A percentile compares a stretch with the other conserved stretches of the same genome.
phyloP scores from a whole-genome alignment of 2,888 invertebrate genomes.

The Protodeltote pygarga region DNA sequence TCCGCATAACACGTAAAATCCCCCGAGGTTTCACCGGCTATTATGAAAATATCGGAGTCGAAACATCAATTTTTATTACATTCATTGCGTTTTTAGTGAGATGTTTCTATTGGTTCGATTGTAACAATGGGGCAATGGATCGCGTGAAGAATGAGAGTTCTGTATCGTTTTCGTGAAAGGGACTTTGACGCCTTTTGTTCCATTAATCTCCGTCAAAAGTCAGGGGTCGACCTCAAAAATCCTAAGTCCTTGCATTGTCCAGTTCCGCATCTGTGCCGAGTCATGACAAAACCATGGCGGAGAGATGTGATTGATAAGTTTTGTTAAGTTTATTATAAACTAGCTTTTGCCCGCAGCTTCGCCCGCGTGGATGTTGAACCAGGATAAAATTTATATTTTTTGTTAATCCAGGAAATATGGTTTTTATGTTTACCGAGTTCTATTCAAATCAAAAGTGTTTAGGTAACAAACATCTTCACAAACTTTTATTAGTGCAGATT shows the following conservation, averaged over 20 bases:
- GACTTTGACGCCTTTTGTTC: constrained; percentile 41
- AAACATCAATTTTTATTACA: constrained; percentile 11
- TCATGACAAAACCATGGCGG: constrained; percentile 50
- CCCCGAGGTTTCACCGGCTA: constrained; percentile 26
- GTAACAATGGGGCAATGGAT: constrained; percentile 22
- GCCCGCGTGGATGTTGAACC: no score
- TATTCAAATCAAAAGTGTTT: no score
- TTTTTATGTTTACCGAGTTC: no score
- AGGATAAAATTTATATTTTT: no score
- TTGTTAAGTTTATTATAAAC: constrained; percentile 46
- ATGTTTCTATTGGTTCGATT: not conserved
- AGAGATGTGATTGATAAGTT: constrained; percentile 50
- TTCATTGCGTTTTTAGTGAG: constrained; percentile 28
- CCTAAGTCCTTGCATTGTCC: constrained; percentile 60
- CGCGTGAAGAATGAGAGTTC: constrained; percentile 5
- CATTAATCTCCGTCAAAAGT: constrained; percentile 74
- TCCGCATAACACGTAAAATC: constrained; percentile 52
- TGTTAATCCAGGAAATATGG: no score
- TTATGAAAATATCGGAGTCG: constrained; percentile 18
- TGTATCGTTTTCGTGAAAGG: constrained; percentile 35
- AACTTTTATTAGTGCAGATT: no score
- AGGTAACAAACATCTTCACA: no score
- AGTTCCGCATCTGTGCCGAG: constrained; percentile 50
- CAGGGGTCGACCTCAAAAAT: constrained; percentile 76
- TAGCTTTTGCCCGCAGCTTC: no score